Evolutionary conservation across 1,140 invertebrate genomes (phyloP).

Genomic region (Drosophila sp.): DNA sequence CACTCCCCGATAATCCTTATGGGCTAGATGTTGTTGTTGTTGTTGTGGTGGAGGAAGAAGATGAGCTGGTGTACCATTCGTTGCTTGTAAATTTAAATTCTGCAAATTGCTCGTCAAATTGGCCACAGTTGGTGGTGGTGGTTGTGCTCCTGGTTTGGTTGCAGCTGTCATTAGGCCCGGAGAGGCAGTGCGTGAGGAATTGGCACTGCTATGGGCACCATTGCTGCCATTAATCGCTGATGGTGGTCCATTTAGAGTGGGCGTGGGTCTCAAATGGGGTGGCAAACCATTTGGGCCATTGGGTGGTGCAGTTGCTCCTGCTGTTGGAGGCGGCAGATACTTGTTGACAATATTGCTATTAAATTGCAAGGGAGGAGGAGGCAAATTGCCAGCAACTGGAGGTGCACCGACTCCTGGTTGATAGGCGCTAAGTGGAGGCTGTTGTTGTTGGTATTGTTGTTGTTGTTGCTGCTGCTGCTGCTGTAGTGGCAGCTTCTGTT

Average conservation of each 20-base stretch:
- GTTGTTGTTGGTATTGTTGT: conserved; percentile 42
- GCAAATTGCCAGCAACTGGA: neutral
- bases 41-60: neutral
- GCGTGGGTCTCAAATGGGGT: conserved; percentile 51
- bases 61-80: conserved; percentile 28
- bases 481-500: conserved; percentile 35
- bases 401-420: conserved; percentile 26
- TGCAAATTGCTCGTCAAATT: conserved; percentile 61
- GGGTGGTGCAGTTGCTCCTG: conserved; percentile 17
- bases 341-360: conserved; percentile 61
- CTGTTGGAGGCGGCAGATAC: conserved; percentile 61
- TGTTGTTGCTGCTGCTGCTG: conserved; percentile 25
- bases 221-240: conserved; percentile 52
- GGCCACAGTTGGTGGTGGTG: conserved; percentile 20
- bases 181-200: conserved; percentile 75
- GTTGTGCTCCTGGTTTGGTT: conserved; percentile 7
- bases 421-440: conserved; percentile 27
- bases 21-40: conserved; percentile 3
- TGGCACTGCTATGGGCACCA: conserved; percentile 53
- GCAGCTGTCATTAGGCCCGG: conserved; percentile 40
- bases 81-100: conserved; percentile 56
- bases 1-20: conserved; percentile 49
- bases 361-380: conserved; percentile 36
- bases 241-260: conserved; percentile 53
- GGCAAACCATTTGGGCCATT: conserved; percentile 51